A percentile compares a stretch with the other conserved stretches of the same genome.
Evolutionary conservation across 53 echinoderm and acorn worm genomes (phyloP).

Genomic region (Zoroaster sp.): DNA sequence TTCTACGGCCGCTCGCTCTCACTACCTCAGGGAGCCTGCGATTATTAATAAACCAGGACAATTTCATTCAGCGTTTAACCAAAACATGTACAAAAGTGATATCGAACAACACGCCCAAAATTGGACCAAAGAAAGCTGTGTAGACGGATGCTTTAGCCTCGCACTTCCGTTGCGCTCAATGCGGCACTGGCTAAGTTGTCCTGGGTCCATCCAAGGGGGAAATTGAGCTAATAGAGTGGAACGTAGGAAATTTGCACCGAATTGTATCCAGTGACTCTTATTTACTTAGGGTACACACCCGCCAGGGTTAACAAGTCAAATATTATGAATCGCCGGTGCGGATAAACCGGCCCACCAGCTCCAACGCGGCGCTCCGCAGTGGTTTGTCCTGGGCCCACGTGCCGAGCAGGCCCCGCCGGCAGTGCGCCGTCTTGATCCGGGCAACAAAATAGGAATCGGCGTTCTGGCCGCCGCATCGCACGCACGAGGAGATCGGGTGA

Average conservation of each 20-base stretch:
- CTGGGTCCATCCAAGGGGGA: conserved; percentile 28
- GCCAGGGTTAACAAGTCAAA: conserved; percentile 57
- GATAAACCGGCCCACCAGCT: conserved; percentile 48
- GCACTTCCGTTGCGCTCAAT: conserved; percentile 31
- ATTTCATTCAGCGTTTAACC: conserved; percentile 1
- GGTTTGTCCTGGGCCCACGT: conserved; percentile 42
- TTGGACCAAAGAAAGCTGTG: conserved; percentile 5
- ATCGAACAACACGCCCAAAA: conserved; percentile 10
- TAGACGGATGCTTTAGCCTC: background rate
- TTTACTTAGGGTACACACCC: conserved; percentile 57
- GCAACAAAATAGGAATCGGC: conserved; percentile 23
- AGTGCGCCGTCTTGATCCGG: conserved; percentile 37
- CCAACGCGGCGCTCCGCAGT: conserved; percentile 25
- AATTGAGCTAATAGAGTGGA: conserved; percentile 56
- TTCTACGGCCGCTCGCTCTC: background rate
- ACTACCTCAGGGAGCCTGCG: conserved; percentile 18
- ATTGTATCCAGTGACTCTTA: conserved; percentile 56
- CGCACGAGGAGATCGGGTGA: conserved; percentile 35
- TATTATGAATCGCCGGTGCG: conserved; percentile 49
- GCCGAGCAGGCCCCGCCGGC: conserved; percentile 47
- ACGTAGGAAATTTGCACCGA: conserved; percentile 54
- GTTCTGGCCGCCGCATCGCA: conserved; percentile 6
- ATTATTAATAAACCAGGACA: conserved; percentile 39
- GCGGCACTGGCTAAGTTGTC: conserved; percentile 42
- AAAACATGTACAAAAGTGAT: background rate